Base-by-base conservation (phyloP, 2,888 invertebrate species). In the Sarcophaga caerulescens region DNA sequence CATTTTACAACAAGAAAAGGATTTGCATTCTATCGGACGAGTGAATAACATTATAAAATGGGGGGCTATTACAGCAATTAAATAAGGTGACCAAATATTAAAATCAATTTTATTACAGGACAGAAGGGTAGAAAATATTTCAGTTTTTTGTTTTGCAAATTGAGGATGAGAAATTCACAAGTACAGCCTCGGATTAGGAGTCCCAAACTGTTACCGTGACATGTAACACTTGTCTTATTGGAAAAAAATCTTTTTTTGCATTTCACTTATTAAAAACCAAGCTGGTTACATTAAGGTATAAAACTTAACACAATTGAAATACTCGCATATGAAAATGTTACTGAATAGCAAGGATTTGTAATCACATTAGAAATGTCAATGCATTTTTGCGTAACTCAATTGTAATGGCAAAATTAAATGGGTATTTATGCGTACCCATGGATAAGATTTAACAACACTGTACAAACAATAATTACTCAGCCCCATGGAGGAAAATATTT, bases 391-490 rank as follows among this genome's bases (percentile, higher is more conserved):
- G 74, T 65, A 78, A 75, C 74, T 75, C 59, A 78, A 85, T 81
- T 81, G 47, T 65, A 73, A 74, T 81, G 59, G 74, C 12, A 35
- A 69, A 63, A 81, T 66, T 74, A 73, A 81, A 70, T 47, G 68
- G 47, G 17, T 65, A 65, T 75, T 81, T 81, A 85, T 85, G 85
- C 85, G 14, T 21, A 75, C 57, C 74, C 81, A 81, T 75, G 81
- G 63, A 75, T 69, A 57, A 45, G 44, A 63, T 63, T 75, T 68
- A 35, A 63, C 19, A 66, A 69, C 47, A 66, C 57, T 69, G 69
- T 62, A 35, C 71, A 14, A 66, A 69, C 25, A 68, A 12, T 83
- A 63, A 47, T 66, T 77, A 62, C 77, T 19, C 60, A 52, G 52
- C 21, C 57, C 65, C 23, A 47, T 44, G 17, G 21, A 73, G 19